These are phyloP conservation scores for Epinephelus lanceolatus DNA, from an alignment of 2,113 vertebrate species.

Conservation along the genomic window DNA sequence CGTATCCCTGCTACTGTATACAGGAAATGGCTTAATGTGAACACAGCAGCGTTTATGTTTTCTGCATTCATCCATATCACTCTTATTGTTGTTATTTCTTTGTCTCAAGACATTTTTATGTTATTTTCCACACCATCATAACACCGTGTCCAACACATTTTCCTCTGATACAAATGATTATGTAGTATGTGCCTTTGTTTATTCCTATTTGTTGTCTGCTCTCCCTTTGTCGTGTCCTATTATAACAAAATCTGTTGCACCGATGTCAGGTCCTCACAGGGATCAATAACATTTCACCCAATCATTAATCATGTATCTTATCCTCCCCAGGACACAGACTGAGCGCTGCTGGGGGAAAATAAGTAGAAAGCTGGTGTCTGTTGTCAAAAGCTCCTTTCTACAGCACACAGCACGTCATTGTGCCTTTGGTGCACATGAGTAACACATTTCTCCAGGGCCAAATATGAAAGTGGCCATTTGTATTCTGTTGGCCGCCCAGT, in stretches of 20 bases:
- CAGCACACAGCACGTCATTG: slow-evolving; percentile 36
- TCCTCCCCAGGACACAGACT: slow-evolving; percentile 30
- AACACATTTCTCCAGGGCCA: slow-evolving; percentile 48
- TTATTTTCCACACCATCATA: background rate
- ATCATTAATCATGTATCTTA: slow-evolving; percentile 47
- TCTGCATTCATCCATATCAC: background rate
- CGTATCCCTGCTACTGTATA: background rate
- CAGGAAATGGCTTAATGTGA: background rate
- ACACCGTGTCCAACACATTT: background rate
- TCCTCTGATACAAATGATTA: background rate
- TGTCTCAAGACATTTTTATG: background rate
- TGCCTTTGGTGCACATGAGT: slow-evolving; percentile 48
- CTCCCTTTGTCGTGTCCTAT: background rate
- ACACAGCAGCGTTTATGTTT: background rate
- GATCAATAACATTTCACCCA: slow-evolving; percentile 33
- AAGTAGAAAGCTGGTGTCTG: slow-evolving; percentile 29
- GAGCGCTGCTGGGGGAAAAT: slow-evolving; percentile 19
- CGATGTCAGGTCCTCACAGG: background rate
- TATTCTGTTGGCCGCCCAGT: slow-evolving; percentile 52
- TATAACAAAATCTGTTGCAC: slow-evolving; percentile 12
- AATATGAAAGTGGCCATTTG: slow-evolving; percentile 64
- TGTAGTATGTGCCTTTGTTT: background rate
- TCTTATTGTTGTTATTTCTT: background rate
- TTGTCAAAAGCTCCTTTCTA: slow-evolving; percentile 34
- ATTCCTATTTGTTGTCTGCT: background rate